Evolutionary conservation across 1,140 invertebrate genomes (phyloP).

Genomic region (Drosophila insularis): DNA sequence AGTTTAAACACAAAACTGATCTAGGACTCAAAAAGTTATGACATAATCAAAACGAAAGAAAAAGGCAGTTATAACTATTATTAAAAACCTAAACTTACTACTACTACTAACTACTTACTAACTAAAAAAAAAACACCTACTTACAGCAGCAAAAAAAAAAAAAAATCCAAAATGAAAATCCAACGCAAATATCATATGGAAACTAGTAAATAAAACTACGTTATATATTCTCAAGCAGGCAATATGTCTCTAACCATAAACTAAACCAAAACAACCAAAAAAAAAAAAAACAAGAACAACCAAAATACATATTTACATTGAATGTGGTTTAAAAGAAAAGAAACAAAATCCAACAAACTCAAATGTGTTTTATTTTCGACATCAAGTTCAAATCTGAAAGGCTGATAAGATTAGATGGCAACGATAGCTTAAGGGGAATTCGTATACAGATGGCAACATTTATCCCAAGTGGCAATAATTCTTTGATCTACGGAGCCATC

Average conservation of each 20-base stretch:
- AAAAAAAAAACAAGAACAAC: conserved; percentile 7
- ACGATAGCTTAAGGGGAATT: background rate
- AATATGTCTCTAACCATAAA: conserved; percentile 66
- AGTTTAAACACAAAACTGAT: conserved; percentile 3
- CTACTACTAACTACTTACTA: conserved; percentile 19
- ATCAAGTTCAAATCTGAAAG: background rate
- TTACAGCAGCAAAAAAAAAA: conserved; percentile 22
- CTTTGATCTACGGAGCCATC: too few relatives aligned
- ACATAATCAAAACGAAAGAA: conserved; percentile 14
- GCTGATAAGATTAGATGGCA: background rate
- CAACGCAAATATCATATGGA: conserved; percentile 50
- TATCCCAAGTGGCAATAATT: too few relatives aligned
- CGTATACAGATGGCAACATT: too few relatives aligned
- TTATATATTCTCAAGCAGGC: conserved; percentile 63
- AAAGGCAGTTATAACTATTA: conserved; percentile 28
- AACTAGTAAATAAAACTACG: conserved; percentile 61
- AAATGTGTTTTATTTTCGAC: conserved; percentile 24
- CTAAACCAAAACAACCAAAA: conserved; percentile 54
- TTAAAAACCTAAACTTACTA: conserved; percentile 24
- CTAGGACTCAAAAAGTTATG: conserved; percentile 9
- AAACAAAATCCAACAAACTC: conserved; percentile 22
- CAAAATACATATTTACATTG: conserved; percentile 79
- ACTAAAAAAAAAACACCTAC: conserved; percentile 4
- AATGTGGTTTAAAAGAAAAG: conserved; percentile 66
- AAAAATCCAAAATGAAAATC: conserved; percentile 45